Base-by-base conservation (phyloP, 2,888 invertebrate genomes). In the Heliconius aoede region DNA sequence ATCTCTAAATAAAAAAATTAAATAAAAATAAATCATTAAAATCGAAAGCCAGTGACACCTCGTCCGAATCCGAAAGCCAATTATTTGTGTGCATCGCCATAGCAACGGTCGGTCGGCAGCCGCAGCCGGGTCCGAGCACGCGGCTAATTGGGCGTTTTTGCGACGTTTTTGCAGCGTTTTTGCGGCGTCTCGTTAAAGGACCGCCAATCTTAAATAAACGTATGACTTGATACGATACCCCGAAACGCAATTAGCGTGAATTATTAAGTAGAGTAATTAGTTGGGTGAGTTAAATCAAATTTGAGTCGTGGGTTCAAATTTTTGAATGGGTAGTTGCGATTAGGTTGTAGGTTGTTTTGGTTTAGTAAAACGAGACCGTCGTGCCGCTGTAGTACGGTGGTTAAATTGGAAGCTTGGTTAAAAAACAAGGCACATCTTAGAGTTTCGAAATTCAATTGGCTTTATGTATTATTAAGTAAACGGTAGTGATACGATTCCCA, bases 31-130 rank as follows among this genome's bases (percentile, higher is more conserved):
- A 64, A 32, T 24, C n/a, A 15, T 24, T 36, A 24, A 65, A 40
- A 65, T 24, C n/a, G 32, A 65, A 26, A 36, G 55, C 46, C 65
- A 78, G 79, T 80, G 79, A 24, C 3, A 46, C 21, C 13, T 26
- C 65, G 58, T 51, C 78, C n/a, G 21, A 32, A 73, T 65, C 89
- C 86, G 78, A 82, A 78, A 69, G 83, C 74, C 88, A 89, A 88
- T 89, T 89, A 89, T 90, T 88, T 87, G 85, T 84, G 83, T 83
- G 83, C 77, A 91, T 90, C 89, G 88, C 91, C 83, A 91, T 90
- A 86, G 89, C 86, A 87, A 90, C 89, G 77, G 82, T 60, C 89
- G 77, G 82, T 60, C 18, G 72, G 9, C 72, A 24, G 58, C 8
- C 65, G 65, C 65, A 65, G 36, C 26, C 65, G 15, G 80, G 46